phyloP scores from a whole-genome alignment of 1,140 invertebrate species.

The Episyrphus balteatus region DNA sequence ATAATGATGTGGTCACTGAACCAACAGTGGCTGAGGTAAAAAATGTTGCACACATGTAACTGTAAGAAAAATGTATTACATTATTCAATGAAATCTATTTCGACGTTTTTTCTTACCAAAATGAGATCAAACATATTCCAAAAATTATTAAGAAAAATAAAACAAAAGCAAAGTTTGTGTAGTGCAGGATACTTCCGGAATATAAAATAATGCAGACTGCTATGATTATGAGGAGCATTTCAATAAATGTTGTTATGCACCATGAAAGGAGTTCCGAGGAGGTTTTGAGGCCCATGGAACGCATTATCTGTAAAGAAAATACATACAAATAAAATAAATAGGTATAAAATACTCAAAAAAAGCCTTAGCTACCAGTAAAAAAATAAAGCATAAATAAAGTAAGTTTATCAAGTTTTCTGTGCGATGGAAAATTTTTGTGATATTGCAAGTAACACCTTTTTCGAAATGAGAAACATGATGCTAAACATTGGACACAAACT shows the following conservation, averaged over 20 bases:
- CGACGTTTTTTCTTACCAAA: slow-evolving; percentile 43
- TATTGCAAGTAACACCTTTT: no score
- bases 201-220: slow-evolving; percentile 42
- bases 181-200: slow-evolving; percentile 43
- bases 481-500: no score
- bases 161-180: slow-evolving; percentile 42
- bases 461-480: no score
- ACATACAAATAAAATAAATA: no score
- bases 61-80: slow-evolving; percentile 35
- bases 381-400: background rate
- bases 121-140: slow-evolving; percentile 45
- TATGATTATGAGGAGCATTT: slow-evolving; percentile 41
- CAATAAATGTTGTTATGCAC: slow-evolving; percentile 44
- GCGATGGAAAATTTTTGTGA: no score
- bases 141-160: slow-evolving; percentile 46
- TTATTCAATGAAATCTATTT: no score
- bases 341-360: no score
- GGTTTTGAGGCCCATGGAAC: slow-evolving; percentile 52
- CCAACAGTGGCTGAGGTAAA: slow-evolving; percentile 51
- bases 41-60: slow-evolving; percentile 54
- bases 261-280: slow-evolving; percentile 49
- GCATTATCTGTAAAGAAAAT: slow-evolving; percentile 43
- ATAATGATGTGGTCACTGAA: slow-evolving; percentile 46
- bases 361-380: background rate
- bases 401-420: no score